Percentiles rank a stretch among this genome's conserved stretches.
phyloP scores from a whole-genome alignment of 2,113 vertebrate genomes.

The Ceyx cyanopectus region DNA sequence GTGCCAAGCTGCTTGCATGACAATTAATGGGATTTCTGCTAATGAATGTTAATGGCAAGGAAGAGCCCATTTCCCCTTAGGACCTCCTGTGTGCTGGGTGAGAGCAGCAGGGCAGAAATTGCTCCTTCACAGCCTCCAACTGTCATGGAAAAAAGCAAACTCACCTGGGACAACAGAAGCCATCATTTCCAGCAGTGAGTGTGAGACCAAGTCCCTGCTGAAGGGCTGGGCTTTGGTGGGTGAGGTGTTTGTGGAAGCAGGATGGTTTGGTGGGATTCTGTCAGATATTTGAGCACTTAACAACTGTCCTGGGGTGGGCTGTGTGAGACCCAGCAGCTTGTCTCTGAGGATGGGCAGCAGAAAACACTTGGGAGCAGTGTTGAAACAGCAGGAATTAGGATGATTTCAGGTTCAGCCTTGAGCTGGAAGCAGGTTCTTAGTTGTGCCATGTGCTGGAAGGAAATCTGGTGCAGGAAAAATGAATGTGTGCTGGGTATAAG shows the following conservation, averaged over 20 bases:
- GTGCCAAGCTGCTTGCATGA: neutral
- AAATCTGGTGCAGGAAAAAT: neutral
- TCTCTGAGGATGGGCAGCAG: neutral
- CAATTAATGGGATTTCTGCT: neutral
- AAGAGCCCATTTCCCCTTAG: conserved; percentile 32
- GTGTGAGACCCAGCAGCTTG: neutral
- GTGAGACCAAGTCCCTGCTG: neutral
- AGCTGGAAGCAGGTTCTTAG: neutral
- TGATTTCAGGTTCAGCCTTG: neutral
- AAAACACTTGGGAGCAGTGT: neutral
- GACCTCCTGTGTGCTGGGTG: neutral
- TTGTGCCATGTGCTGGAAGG: fast-evolving
- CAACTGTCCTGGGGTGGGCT: neutral
- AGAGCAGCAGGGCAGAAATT: neutral
- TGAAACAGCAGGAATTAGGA: neutral
- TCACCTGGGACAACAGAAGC: neutral
- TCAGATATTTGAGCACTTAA: neutral
- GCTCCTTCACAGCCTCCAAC: neutral
- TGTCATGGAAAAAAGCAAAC: neutral
- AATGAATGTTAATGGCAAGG: neutral
- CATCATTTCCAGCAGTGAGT: neutral
- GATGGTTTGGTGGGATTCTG: neutral
- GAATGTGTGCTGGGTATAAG: neutral
- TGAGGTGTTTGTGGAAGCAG: neutral
- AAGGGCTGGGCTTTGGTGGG: neutral